These are phyloP conservation scores for Semaprochilodus insignis DNA, from an alignment of 2,797 vertebrate genomes.

Conservation along the genomic window DNA sequence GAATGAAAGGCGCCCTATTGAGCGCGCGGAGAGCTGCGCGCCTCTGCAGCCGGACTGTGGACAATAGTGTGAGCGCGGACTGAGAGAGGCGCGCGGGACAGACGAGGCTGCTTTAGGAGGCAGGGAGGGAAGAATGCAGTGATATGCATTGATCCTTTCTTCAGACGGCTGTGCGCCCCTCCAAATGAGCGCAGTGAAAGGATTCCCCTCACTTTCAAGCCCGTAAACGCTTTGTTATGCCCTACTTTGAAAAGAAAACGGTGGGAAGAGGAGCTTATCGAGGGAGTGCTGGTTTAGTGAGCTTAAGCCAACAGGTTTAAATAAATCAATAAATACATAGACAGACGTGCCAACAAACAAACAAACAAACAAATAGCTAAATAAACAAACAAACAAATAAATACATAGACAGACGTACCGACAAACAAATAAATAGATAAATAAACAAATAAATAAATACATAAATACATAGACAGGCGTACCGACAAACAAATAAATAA, in stretches of 20 bases:
- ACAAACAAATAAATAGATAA: too few relatives aligned
- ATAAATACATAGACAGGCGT: too few relatives aligned
- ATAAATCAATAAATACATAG: background rate
- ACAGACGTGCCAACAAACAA: background rate
- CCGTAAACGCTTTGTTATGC: conserved; percentile 14
- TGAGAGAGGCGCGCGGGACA: conserved; percentile 35
- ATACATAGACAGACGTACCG: too few relatives aligned
- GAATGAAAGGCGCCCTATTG: conserved; percentile 46
- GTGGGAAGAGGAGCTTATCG: background rate
- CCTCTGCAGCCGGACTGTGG: conserved; percentile 49
- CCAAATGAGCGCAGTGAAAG: conserved; percentile 63
- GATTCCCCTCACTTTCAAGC: conserved; percentile 45
- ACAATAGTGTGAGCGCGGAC: conserved; percentile 61
- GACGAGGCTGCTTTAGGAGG: conserved; percentile 46
- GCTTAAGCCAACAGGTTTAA: background rate
- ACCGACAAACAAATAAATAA: too few relatives aligned
- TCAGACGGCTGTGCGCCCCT: conserved; percentile 63
- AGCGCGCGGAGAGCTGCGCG: conserved; percentile 46
- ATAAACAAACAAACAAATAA: too few relatives aligned
- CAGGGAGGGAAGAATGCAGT: conserved; percentile 63
- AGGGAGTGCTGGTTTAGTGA: background rate
- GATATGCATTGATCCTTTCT: conserved; percentile 72
- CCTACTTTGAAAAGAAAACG: conserved; percentile 17
- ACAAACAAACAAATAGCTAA: background rate
- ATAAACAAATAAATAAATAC: too few relatives aligned